Evolutionary conservation across 2,113 vertebrate species (phyloP), one percentile per base, ranked within the genome.

Genomic region (Archocentrus centrarchus): DNA sequence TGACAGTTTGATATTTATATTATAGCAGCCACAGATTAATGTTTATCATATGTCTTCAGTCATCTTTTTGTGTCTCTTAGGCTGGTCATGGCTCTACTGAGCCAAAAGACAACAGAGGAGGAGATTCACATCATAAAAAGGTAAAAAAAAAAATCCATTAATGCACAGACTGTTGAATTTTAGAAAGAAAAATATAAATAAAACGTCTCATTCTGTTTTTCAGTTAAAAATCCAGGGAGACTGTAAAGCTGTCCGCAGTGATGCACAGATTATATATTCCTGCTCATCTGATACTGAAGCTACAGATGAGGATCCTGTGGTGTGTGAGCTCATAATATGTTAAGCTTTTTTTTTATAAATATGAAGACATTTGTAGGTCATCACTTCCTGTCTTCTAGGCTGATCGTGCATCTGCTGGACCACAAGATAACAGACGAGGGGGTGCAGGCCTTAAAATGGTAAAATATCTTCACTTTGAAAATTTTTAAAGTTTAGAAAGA

Each of bases 21-120:
- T 64, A 11, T 11, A 41, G 37, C 8, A 64, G 37, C 62, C 0
- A 4, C 37, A 64, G 20, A 64, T 41, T 41, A 8, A 15, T 64
- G 35, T 66, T 15, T 44, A 44, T 1, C 37, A 5, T 44, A 15
- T 41, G 62, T 22, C n/a, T 66, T 44, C 2, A 24, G 44, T 37
- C 62, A 11, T 68, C 64, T 47, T 77, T 76, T 59, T n/a, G 53
- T 30, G 9, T 77, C 22, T 77, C 20, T 60, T 60, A 77, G 58
- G 6, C 2, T 13, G 58, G 5, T 60, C 24, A 15, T 11, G 53
- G 3, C 30, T 32, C 37, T 7, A 61, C 37, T 64, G 73, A 2
- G 2, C 73, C 81, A 32, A 41, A 75, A 22, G 55, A 59, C 27
- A 53, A 68, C 7, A 64, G n/a, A 75, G 32, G 17, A 24, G 11